Evolutionary conservation across 1,140 invertebrate species (phyloP), one percentile per base, ranked within the genome.

Genomic region (Lycorma delicatula): DNA sequence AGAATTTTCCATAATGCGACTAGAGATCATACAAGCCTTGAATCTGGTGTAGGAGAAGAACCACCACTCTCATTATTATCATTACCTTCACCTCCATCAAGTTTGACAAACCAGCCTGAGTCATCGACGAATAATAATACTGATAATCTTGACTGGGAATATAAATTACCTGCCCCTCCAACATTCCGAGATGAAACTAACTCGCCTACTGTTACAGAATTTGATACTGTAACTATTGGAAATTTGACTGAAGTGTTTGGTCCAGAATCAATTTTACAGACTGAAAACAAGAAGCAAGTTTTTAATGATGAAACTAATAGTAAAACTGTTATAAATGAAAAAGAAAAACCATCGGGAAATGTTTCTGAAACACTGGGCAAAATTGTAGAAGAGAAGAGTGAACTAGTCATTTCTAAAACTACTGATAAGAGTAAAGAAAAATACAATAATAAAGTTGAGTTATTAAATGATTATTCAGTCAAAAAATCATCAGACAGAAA

Each of bases 121-220:
- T 27, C 34, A n/a, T n/a, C 16, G n/a, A 16, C 26, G 25, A 23
- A 9, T 36, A 22, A 50, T 13, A 44, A 29, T 11, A 29, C 27
- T 12, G 62, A 63, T 41, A 28, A 44, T 16, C 34, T 51, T 16
- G 77, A 81, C 44, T 83, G 81, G 81, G 76, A 82, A 31, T 82
- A 82, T 61, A 75, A 79, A 60, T 68, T 82, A n/a, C 81, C 81
- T 9, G 78, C 79, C 1, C 81, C 81, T 2, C 81, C 81, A 1
- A 79, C 74, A 71, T n/a, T 82, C 81, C 59, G 79, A 11, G 80
- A 82, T 60, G 46, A 61, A 29, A 64, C 66, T 16, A 59, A 62
- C 48, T 75, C 73, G 13, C 71, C 75, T 4, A 62, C 61, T 0
- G 56, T 71, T 3, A 65, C 69, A 5, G 67, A 67, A 26, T 71